These are phyloP conservation scores for Dromaius novaehollandiae DNA, from an alignment of 2,113 vertebrate species.

Conservation along the genomic window DNA sequence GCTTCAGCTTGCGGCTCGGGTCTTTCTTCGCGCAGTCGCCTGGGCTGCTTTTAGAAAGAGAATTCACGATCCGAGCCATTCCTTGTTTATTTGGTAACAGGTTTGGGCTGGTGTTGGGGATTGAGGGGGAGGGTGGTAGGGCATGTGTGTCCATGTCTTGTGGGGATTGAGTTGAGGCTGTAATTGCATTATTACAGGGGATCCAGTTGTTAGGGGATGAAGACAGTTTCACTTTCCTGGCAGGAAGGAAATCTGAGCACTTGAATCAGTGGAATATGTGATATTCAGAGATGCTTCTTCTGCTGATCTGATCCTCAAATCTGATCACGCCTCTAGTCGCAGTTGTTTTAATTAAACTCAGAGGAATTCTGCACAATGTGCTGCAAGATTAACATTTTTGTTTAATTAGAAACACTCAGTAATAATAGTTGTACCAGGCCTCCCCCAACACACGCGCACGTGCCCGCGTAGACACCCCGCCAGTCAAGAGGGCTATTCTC, in stretches of 20 bases:
- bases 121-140: background rate
- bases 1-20: background rate
- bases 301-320: conserved; percentile 42
- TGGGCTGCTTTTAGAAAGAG: background rate
- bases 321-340: conserved; percentile 50
- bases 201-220: background rate
- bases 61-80: background rate
- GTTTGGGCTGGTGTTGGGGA: background rate
- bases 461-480: fast-evolving
- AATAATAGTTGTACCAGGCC: background rate
- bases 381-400: conserved; percentile 72
- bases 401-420: conserved; percentile 72
- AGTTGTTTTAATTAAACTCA: conserved; percentile 81
- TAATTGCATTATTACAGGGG: background rate
- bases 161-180: background rate
- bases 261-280: background rate
- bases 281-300: conserved; percentile 4
- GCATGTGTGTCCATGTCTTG: background rate
- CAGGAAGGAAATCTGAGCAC: conserved; percentile 40
- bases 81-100: background rate
- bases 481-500: background rate
- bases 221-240: background rate
- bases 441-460: background rate
- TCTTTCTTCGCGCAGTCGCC: conserved; percentile 5
- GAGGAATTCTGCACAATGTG: conserved; percentile 73